Base-by-base conservation (phyloP, 2,797 vertebrate species). In the Enteromius mattozi region DNA sequence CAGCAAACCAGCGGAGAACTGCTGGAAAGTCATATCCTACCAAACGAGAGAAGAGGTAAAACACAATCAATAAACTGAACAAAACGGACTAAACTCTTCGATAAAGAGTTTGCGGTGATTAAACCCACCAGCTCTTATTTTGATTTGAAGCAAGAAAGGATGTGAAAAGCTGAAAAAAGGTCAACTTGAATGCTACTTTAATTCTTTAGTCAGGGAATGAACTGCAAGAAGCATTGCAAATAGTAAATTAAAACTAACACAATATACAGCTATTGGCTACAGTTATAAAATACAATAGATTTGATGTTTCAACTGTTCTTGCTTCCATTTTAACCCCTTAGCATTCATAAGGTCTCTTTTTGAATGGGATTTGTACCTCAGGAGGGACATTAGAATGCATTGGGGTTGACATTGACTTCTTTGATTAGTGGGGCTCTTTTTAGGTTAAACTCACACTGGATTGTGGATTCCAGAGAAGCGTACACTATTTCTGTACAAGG, bases 1-100 rank as follows among this genome's bases (percentile, higher is more conserved):
- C 97, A 0, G 97, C 97, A 59, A 99, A 98, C 97, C 98, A 99
- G 74, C 95, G 97, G 91, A 99, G 93, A 80, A 99, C 98, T 0
- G 97, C 96, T 0, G 97, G 96, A 87, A 98, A 98, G 93, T 98
- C 97, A 0, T 98, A 99, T 82, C 97, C 97, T 98, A 80, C 8
- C 77, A 54, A n/a, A 6, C 45, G 69, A 0, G 3, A 75, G 14
- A 45, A 61, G 49, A 71, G 16, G 8, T 33, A 33, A 16, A 68
- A 3, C 21, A 54, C 51, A 81, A 27, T 42, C 42, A 56, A 42
- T 10, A 27, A 70, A 37, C 9, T 27, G n/a, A 78, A 30, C 4
- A 61, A 40, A 56, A 78, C 7, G 45, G 24, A 63, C 4, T 40
- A 45, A 71, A 47, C 69, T 27, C 40, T 24, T n/a, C 17, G 6